These are phyloP conservation scores for Gymnarchus niloticus DNA, from an alignment of 2,113 vertebrate species.

Conservation along the genomic window DNA sequence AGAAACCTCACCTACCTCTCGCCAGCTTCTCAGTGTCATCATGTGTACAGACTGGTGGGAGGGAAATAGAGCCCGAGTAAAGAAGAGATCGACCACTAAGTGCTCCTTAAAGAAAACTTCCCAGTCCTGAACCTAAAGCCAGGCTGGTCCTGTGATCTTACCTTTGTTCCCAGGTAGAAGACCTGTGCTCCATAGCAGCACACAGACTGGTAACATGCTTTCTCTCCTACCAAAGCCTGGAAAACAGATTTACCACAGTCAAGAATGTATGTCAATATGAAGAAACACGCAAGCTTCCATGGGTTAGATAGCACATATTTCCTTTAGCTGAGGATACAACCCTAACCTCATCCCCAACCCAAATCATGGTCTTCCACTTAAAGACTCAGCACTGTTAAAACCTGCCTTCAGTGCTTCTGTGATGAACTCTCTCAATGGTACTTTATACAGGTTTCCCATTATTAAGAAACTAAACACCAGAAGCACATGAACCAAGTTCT, in stretches of 20 bases:
- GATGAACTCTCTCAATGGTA: too few species aligned
- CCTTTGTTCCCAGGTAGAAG: constrained; percentile 92
- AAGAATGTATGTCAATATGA: neutral
- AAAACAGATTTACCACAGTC: constrained; percentile 19
- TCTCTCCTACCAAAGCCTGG: constrained; percentile 94
- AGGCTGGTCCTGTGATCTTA: constrained; percentile 43
- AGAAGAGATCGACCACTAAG: neutral
- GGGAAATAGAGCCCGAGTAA: constrained; percentile 1
- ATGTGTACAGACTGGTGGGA: constrained; percentile 82
- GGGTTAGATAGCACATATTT: neutral
- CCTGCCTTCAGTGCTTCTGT: too few species aligned
- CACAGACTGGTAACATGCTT: constrained; percentile 94
- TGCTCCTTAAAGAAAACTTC: neutral
- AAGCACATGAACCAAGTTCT: neutral
- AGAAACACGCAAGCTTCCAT: neutral
- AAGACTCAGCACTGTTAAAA: too few species aligned
- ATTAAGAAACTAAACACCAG: too few species aligned
- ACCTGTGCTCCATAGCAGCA: constrained; percentile 88
- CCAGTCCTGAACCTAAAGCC: too few species aligned
- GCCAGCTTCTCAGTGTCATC: constrained; percentile 86
- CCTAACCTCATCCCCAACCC: too few species aligned
- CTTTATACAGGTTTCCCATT: too few species aligned
- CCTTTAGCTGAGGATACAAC: too few species aligned
- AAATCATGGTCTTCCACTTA: too few species aligned
- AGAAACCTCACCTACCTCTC: constrained; percentile 72